Conservation (phyloP, 1,140 invertebrate genomes). For the Caenorhabditis remanei region DNA sequence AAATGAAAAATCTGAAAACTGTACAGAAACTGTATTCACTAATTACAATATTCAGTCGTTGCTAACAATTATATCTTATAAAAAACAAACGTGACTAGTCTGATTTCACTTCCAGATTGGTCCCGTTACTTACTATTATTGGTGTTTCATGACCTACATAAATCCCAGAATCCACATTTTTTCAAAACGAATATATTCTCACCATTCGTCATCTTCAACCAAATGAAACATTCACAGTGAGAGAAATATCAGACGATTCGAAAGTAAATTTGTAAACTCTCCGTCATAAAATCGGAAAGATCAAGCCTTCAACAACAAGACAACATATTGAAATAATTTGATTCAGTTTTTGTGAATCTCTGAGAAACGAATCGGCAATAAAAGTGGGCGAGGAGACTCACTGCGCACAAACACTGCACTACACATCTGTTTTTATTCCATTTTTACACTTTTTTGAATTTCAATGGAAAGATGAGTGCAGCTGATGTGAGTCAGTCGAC, state of each 20-base stretch:
- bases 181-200: not conserved
- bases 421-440: slow-evolving; percentile 45
- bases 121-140: no score
- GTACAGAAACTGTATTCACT: no score
- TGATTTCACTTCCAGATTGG: no score
- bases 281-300: slow-evolving; percentile 32
- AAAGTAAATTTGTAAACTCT: not conserved
- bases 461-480: slow-evolving; percentile 10
- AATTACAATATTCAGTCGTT: no score
- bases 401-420: slow-evolving; percentile 24
- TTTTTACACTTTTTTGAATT: slow-evolving; percentile 32
- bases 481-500: not conserved
- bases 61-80: no score
- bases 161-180: no score
- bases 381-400: not conserved
- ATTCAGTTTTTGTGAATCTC: slow-evolving; percentile 9
- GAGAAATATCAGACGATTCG: not conserved
- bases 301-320: not conserved
- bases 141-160: no score
- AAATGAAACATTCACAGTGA: not conserved
- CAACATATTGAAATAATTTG: slow-evolving; percentile 54
- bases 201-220: slow-evolving; percentile 20
- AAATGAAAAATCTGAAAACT: no score
- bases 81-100: no score
- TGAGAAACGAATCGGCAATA: slow-evolving; percentile 39